A percentile compares a stretch with the other conserved stretches of the same genome.
Conservation (phyloP, 2,888 invertebrate species). For the Trachelus stipa region DNA sequence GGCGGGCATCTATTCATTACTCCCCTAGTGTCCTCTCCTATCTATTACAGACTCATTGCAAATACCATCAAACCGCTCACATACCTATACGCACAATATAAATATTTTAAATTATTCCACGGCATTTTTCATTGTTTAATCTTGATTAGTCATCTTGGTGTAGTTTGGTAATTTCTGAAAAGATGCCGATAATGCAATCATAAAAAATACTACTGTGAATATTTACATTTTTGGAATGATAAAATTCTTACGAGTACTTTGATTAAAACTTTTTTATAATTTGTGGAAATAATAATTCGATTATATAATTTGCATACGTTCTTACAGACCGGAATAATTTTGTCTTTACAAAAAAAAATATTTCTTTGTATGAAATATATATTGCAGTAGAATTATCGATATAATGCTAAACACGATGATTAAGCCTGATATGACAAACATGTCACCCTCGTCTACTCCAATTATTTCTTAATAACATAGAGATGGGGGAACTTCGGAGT, state of each 20-base stretch:
- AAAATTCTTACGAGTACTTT: not conserved
- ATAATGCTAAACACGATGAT: constrained; percentile 2
- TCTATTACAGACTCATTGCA: constrained; percentile 62
- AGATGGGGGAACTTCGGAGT: constrained; percentile 49
- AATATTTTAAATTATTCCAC: not conserved
- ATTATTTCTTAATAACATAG: constrained; percentile 54
- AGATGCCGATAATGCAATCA: not conserved
- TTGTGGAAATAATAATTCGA: not conserved
- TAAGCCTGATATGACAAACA: constrained; percentile 28
- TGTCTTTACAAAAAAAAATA: not conserved
- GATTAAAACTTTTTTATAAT: not conserved
- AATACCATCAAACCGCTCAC: constrained; percentile 35
- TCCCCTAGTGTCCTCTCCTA: constrained; percentile 65
- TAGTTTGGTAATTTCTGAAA: not conserved
- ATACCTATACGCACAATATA: not conserved
- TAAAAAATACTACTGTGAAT: not conserved
- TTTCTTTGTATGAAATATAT: not conserved
- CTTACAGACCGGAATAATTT: not conserved
- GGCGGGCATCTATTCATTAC: constrained; percentile 61
- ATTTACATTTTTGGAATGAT: not conserved
- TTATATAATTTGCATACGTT: not conserved
- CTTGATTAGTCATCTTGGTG: not conserved
- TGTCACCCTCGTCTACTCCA: constrained; percentile 51
- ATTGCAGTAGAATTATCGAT: not conserved
- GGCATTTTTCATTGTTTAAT: not conserved